phyloP scores from a whole-genome alignment of 2,113 vertebrate species.

The Azemiops feae region DNA sequence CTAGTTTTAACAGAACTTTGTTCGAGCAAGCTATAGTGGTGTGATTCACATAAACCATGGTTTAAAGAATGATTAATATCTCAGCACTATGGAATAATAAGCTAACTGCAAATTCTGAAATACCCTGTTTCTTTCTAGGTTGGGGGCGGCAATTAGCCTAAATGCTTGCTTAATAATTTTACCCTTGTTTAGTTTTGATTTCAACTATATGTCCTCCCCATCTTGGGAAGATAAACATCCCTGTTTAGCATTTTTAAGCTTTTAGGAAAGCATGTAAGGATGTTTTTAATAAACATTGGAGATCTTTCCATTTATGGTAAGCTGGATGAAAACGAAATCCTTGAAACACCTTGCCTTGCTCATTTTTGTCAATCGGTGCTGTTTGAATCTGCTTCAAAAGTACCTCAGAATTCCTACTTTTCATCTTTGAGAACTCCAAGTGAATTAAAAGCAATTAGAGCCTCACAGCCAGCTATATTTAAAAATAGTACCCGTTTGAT shows the following conservation, averaged over 20 bases:
- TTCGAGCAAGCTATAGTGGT: not conserved
- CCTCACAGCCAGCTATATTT: constrained; percentile 19
- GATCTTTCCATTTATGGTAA: constrained; percentile 4
- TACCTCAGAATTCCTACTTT: not conserved
- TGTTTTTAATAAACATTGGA: constrained; percentile 15
- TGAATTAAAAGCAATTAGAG: constrained; percentile 19
- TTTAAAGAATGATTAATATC: not conserved
- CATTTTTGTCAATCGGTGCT: constrained; percentile 5
- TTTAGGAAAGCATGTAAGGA: constrained; percentile 7
- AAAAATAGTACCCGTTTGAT: constrained; percentile 12
- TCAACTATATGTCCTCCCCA: not conserved
- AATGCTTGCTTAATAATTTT: not conserved
- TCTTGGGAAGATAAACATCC: not conserved
- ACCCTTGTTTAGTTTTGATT: not conserved
- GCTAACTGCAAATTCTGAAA: not conserved
- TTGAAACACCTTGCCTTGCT: not conserved
- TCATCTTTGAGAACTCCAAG: not conserved
- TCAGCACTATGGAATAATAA: not conserved
- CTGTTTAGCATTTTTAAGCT: not conserved
- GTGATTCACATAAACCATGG: not conserved
- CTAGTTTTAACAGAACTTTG: not conserved
- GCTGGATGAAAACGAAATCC: not conserved
- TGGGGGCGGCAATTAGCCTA: not conserved
- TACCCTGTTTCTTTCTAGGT: not conserved
- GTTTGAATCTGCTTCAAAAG: constrained; percentile 25